Evolutionary conservation across 2,113 vertebrate genomes (phyloP).

Genomic region (Egretta garzetta): DNA sequence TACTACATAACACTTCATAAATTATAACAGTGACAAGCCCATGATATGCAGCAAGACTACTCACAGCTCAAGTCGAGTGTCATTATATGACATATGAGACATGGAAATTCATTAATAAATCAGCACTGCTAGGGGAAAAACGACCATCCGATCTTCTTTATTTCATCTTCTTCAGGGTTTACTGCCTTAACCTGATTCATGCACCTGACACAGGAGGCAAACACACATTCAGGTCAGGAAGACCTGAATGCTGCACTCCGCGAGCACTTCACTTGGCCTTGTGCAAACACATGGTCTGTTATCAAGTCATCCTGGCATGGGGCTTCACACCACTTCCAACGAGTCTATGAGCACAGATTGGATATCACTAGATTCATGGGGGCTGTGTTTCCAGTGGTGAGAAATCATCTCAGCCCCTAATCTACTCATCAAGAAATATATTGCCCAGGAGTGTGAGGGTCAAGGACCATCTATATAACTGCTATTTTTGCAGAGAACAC

Average conservation of each 20-base stretch:
- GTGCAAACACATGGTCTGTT: background rate
- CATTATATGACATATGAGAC: background rate
- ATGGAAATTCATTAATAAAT: background rate
- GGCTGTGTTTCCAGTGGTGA: background rate
- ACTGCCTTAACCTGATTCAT: background rate
- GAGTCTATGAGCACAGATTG: background rate
- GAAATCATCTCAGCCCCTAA: background rate
- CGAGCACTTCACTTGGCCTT: background rate
- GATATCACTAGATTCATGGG: background rate
- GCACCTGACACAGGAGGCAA: background rate
- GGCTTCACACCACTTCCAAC: background rate
- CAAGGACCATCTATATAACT: background rate
- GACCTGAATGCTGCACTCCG: background rate
- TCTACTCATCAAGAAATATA: background rate
- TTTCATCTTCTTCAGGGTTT: background rate
- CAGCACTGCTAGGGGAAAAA: background rate
- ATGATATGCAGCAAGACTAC: background rate
- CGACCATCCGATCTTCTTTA: background rate
- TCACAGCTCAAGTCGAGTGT: background rate
- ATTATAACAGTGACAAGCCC: background rate
- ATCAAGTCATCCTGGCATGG: background rate
- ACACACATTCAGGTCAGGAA: background rate
- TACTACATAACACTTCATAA: background rate
- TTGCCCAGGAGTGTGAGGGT: background rate
- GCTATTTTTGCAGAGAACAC: background rate